Conservation (phyloP, 2,113 vertebrate species). For the Pristiophorus japonicus region DNA sequence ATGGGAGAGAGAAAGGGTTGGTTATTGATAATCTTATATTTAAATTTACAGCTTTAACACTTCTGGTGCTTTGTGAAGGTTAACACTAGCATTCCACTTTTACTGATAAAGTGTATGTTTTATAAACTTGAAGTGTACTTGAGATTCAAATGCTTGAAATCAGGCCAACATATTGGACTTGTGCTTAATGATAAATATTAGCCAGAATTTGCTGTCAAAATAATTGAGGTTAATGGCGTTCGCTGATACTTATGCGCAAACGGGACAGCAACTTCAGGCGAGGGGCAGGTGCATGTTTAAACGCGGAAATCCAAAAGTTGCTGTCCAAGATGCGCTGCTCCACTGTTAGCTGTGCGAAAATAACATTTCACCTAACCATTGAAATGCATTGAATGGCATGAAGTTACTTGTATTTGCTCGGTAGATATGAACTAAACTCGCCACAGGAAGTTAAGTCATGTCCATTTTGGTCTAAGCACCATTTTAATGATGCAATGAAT, state of each 20-base stretch:
- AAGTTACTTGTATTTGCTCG: too few species aligned
- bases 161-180: too few species aligned
- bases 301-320: too few species aligned
- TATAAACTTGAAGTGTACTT: not conserved
- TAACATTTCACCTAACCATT: too few species aligned
- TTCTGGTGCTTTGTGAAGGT: not conserved
- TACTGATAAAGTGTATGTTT: not conserved
- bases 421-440: too few species aligned
- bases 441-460: too few species aligned
- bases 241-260: not conserved
- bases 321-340: too few species aligned
- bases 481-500: too few species aligned
- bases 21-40: not conserved
- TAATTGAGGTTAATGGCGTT: not conserved
- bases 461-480: too few species aligned
- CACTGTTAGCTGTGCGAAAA: too few species aligned
- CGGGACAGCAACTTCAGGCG: not conserved
- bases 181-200: not conserved
- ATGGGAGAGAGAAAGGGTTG: not conserved
- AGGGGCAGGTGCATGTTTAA: too few species aligned
- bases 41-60: not conserved
- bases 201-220: not conserved
- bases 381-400: too few species aligned
- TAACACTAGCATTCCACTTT: not conserved
- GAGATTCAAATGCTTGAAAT: not conserved